A percentile compares a stretch with the other conserved stretches of the same genome.
Conservation (phyloP, 2,797 vertebrate species). For the Lophotriccus pileatus region DNA sequence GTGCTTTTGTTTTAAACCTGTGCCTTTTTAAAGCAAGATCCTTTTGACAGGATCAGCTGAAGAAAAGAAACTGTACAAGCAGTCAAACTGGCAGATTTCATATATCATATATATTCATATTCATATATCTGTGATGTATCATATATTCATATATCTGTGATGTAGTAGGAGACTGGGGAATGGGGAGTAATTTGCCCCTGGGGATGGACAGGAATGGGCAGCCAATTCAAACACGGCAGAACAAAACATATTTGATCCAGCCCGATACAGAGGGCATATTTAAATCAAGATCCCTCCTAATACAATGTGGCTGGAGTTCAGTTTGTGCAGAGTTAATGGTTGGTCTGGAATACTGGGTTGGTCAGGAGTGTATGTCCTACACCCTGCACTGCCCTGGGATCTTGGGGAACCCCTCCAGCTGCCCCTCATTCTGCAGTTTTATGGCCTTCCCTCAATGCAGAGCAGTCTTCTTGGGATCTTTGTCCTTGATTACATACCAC, state of each 20-base stretch:
- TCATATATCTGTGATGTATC: too few species aligned
- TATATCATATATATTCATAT: too few species aligned
- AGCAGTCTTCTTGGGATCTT: not conserved
- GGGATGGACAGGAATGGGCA: not conserved
- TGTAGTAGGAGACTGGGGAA: not conserved
- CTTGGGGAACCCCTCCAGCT: not conserved
- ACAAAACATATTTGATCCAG: not conserved
- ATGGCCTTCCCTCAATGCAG: not conserved
- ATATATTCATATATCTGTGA: too few species aligned
- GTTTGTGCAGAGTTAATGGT: not conserved
- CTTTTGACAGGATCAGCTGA: not conserved
- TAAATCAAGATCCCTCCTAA: not conserved
- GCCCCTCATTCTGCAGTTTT: not conserved
- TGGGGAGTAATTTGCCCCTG: not conserved
- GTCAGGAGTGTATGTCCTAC: not conserved
- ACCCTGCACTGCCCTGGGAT: not conserved
- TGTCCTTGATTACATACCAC: not conserved
- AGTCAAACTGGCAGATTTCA: not conserved
- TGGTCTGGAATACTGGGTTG: not conserved
- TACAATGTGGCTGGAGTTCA: not conserved
- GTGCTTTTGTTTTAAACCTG: not conserved
- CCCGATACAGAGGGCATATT: not conserved
- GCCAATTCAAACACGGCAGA: not conserved
- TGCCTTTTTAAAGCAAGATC: not conserved
- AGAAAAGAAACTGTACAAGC: not conserved